These are phyloP conservation scores for Bolborhynchus lineola DNA, from an alignment of 2,113 vertebrate genomes.

Conservation along the genomic window DNA sequence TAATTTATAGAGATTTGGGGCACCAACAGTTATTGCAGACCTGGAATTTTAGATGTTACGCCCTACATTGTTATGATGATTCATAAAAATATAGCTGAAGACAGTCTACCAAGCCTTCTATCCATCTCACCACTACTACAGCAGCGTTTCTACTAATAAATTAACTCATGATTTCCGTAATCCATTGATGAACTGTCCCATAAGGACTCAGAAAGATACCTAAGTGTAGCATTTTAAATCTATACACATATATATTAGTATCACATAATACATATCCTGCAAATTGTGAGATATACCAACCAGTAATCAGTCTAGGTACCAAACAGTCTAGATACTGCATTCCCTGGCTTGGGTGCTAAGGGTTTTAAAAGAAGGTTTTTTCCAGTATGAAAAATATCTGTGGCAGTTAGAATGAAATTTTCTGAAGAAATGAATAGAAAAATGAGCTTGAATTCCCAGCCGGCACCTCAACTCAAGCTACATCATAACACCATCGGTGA, in stretches of 20 bases:
- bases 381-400: not conserved
- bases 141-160: not conserved
- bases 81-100: not conserved
- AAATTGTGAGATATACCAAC: not conserved
- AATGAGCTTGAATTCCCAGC: constrained; percentile 8
- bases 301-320: not conserved
- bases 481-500: not conserved
- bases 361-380: not conserved
- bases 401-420: not conserved
- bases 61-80: not conserved
- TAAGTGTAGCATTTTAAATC: not conserved
- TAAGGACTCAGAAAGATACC: not conserved
- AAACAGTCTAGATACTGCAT: not conserved
- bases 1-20: not conserved
- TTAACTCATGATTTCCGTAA: not conserved
- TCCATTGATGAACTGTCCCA: not conserved
- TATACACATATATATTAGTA: not conserved
- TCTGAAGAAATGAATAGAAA: not conserved
- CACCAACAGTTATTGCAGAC: not conserved
- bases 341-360: not conserved
- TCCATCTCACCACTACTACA: not conserved
- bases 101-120: not conserved
- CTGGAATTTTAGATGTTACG: not conserved
- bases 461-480: not conserved
- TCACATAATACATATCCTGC: not conserved